phyloP scores from a whole-genome alignment of 2,888 invertebrate species.

The Mongoloraphidia duomilia region DNA sequence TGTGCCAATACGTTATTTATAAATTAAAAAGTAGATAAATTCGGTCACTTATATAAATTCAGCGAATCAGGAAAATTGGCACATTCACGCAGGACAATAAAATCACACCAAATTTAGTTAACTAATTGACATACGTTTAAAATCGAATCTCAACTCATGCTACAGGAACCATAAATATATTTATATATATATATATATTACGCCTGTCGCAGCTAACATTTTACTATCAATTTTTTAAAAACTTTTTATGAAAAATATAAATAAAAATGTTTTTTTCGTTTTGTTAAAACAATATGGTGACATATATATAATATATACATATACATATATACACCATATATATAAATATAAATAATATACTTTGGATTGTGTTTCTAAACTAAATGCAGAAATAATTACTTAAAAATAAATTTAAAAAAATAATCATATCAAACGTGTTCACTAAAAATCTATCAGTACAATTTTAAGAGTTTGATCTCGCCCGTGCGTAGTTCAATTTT shows the following conservation, averaged over 20 bases:
- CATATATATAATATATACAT: background rate
- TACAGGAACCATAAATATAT: slow-evolving; percentile 16
- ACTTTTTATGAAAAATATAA: background rate
- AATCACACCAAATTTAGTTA: too few relatives aligned
- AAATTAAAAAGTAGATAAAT: too few relatives aligned
- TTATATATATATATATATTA: slow-evolving; percentile 7
- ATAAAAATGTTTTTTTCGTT: background rate
- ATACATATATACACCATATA: background rate
- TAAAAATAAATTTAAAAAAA: background rate
- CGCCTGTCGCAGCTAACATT: slow-evolving; percentile 14
- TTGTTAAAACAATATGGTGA: background rate
- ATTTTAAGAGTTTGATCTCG: too few relatives aligned
- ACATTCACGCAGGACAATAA: too few relatives aligned
- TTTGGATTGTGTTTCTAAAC: slow-evolving; percentile 7
- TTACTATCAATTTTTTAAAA: background rate
- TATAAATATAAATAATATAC: slow-evolving; percentile 1
- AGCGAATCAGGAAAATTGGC: too few relatives aligned
- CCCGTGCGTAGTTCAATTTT: background rate
- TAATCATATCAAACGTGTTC: background rate
- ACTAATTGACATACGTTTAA: slow-evolving; percentile 22
- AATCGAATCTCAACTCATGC: slow-evolving; percentile 13
- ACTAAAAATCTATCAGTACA: background rate
- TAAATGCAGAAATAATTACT: slow-evolving; percentile 5
- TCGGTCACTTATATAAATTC: too few relatives aligned
- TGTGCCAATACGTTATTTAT: too few relatives aligned